These are phyloP conservation scores for Agapornis canus DNA, from an alignment of 2,797 vertebrate species.

Conservation along the genomic window DNA sequence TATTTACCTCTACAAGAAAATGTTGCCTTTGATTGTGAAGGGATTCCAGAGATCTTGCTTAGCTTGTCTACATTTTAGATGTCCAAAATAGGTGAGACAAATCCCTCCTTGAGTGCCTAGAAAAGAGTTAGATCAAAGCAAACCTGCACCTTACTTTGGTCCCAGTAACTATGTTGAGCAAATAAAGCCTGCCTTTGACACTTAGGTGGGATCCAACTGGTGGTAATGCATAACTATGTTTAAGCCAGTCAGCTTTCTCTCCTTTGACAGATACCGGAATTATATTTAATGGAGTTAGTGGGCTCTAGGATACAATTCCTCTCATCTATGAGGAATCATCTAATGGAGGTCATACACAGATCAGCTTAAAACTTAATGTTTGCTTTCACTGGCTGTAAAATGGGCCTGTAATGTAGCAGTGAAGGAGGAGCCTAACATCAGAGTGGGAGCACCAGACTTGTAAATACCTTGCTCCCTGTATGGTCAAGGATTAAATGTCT, in stretches of 20 bases:
- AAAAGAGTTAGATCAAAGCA: not conserved
- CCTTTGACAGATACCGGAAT: not conserved
- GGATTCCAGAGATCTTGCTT: not conserved
- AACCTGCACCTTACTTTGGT: not conserved
- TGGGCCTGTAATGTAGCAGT: fast-evolving
- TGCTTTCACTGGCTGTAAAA: not conserved
- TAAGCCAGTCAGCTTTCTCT: not conserved
- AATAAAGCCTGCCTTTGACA: not conserved
- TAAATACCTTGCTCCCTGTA: not conserved
- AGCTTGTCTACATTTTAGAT: not conserved
- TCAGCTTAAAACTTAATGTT: not conserved
- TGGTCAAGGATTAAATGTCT: not conserved
- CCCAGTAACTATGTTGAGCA: fast-evolving
- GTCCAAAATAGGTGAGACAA: not conserved
- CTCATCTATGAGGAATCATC: not conserved
- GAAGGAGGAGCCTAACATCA: not conserved
- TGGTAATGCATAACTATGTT: not conserved
- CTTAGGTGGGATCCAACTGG: not conserved
- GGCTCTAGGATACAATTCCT: not conserved
- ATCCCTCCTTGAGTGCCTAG: not conserved
- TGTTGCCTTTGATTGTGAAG: not conserved
- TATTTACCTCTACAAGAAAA: not conserved
- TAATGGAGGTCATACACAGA: not conserved
- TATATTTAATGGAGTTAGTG: not conserved
- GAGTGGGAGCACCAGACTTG: not conserved